Evolutionary conservation across 2,888 invertebrate genomes (phyloP), one percentile per base, ranked within the genome.

Genomic region (Automeris io): DNA sequence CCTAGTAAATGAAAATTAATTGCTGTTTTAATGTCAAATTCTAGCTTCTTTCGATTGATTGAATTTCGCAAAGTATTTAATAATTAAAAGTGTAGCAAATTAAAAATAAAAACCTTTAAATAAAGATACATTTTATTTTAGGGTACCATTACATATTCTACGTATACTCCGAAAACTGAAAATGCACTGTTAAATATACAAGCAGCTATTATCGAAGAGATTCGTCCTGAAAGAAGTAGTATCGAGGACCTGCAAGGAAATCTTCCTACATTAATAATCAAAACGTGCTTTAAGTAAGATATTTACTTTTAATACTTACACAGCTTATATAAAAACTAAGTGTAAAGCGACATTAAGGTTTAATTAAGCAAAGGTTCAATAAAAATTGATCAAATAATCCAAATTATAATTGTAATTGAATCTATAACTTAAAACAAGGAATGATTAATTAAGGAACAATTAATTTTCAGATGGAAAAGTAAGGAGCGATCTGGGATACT

Each of bases 201-300:
- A 76, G 88, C 91, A 0, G 89, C 88, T 2, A 90, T 91, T 1
- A 88, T 90, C 38, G 89, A 90, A 59, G 91, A 91, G 59, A 89
- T 90, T 36, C 74, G 88, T 11, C 90, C 90, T 0, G 90, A 90
- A 47, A 76, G 89, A 39, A 90, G 90, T 54, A 90, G 89, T 23
- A 87, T 90, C 19, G 90, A 90, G 57, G 90, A 91, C 50, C 70
- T 91, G 18, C 91, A 91, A 70, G 91, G 91, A 13, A 91, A 90
- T 56, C 69, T 90, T 2, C 91, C 91, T 0, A 88, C 89, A n/a
- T 67, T 91, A 18, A 89, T 90, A 43, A 87, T 91, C 21, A 90
- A 90, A 54, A 89, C 89, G 1, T 91, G 91, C 51, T 90, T 91
- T 70, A 88, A 87, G 90, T 90, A 70, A 64, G 69, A 11, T 33